These are phyloP conservation scores for Sarcophilus harrisii DNA, from an alignment of 2,797 vertebrate genomes.

Conservation along the genomic window DNA sequence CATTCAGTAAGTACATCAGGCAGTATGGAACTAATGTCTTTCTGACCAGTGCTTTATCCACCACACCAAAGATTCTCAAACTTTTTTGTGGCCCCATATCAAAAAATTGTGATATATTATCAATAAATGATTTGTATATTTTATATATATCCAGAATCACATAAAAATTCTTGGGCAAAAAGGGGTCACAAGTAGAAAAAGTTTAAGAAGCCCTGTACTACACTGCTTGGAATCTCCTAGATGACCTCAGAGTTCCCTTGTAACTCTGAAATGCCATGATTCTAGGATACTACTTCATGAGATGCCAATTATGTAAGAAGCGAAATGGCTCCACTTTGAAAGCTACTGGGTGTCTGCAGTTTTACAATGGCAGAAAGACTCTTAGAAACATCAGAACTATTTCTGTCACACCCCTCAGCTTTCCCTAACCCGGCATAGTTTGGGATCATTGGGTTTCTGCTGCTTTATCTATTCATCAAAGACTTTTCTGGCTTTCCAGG, in stretches of 20 bases:
- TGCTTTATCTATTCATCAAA: neutral
- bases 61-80: neutral
- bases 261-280: neutral
- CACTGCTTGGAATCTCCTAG: neutral
- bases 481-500: neutral
- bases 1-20: neutral
- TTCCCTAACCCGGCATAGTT: conserved; percentile 9
- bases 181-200: too few relatives aligned
- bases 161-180: too few relatives aligned
- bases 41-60: neutral
- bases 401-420: conserved; percentile 7
- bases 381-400: neutral
- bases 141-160: too few relatives aligned
- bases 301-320: neutral
- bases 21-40: neutral
- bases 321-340: neutral
- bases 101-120: too few relatives aligned
- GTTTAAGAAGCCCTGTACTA: too few relatives aligned
- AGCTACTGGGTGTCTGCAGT: neutral
- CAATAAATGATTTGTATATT: too few relatives aligned
- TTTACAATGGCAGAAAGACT: neutral
- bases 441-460: neutral
- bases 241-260: neutral
- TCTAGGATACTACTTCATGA: neutral
- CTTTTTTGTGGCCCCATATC: too few relatives aligned